These are phyloP conservation scores for Ceratina australensis DNA, from an alignment of 1,140 invertebrate genomes.

Conservation along the genomic window DNA sequence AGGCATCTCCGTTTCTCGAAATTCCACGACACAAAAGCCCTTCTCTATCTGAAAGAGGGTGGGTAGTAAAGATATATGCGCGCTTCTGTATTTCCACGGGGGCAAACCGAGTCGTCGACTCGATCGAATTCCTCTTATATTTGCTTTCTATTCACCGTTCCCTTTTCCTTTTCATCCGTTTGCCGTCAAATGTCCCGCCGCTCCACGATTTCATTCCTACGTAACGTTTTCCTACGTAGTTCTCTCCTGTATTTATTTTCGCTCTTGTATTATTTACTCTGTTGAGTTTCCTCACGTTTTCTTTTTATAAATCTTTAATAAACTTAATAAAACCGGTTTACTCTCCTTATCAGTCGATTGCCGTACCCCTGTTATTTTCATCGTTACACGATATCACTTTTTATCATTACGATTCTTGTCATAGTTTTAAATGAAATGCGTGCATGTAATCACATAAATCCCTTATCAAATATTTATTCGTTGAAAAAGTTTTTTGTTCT, in stretches of 20 bases:
- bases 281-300: neutral
- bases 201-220: slow-evolving; percentile 1
- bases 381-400: no score
- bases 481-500: neutral
- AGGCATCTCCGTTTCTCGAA: neutral
- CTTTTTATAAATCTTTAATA: slow-evolving; percentile 1
- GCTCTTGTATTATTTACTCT: neutral
- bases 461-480: no score
- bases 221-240: neutral
- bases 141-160: slow-evolving; percentile 32
- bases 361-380: no score
- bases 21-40: slow-evolving; percentile 7
- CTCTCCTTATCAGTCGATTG: no score
- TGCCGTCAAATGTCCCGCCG: neutral
- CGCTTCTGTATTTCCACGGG: neutral
- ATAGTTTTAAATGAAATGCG: no score
- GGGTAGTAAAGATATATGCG: neutral
- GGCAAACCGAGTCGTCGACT: neutral
- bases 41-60: neutral
- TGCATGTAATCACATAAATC: no score
- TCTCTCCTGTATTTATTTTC: neutral
- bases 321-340: neutral
- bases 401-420: no score
- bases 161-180: slow-evolving; percentile 3
- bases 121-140: slow-evolving; percentile 31